A percentile compares a stretch with the other conserved stretches of the same genome.
phyloP scores from a whole-genome alignment of 2,888 invertebrate genomes.

The Chalcosyrphus nemorum region DNA sequence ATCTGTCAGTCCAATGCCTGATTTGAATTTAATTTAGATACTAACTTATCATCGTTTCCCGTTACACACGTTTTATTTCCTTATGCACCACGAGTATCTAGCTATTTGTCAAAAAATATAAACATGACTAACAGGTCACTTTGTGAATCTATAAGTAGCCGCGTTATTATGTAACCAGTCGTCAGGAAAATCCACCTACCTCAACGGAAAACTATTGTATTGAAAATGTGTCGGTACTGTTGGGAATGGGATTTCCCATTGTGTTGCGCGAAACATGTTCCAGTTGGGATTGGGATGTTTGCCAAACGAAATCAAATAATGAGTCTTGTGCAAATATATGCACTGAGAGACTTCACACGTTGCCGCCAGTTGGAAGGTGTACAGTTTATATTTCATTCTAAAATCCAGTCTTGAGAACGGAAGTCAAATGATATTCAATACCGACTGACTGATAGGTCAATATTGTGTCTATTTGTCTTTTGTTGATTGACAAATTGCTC shows the following conservation, averaged over 20 bases:
- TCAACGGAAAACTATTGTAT: conserved; percentile 12
- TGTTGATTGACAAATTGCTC: no score
- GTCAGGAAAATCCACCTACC: conserved; percentile 18
- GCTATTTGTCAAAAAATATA: not conserved
- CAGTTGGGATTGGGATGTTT: conserved; percentile 34
- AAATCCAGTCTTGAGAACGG: conserved; percentile 32
- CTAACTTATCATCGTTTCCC: no score
- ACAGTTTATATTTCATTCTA: not conserved
- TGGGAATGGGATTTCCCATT: conserved; percentile 62
- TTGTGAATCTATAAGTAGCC: conserved; percentile 14
- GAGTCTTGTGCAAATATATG: conserved; percentile 61
- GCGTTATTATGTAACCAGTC: not conserved
- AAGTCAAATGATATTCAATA: conserved; percentile 17
- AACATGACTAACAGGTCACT: not conserved
- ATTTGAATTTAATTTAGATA: no score
- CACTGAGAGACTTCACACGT: conserved; percentile 34
- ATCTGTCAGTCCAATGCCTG: no score
- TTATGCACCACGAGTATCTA: no score
- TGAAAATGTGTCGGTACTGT: conserved; percentile 5
- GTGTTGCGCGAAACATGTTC: conserved; percentile 40
- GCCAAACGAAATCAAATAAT: conserved; percentile 57
- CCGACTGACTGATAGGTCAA: not conserved
- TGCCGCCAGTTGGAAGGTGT: conserved; percentile 16
- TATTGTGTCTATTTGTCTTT: not conserved
- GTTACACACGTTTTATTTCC: no score